phyloP scores from a whole-genome alignment of 2,113 vertebrate genomes.

The Lamprotornis superbus region DNA sequence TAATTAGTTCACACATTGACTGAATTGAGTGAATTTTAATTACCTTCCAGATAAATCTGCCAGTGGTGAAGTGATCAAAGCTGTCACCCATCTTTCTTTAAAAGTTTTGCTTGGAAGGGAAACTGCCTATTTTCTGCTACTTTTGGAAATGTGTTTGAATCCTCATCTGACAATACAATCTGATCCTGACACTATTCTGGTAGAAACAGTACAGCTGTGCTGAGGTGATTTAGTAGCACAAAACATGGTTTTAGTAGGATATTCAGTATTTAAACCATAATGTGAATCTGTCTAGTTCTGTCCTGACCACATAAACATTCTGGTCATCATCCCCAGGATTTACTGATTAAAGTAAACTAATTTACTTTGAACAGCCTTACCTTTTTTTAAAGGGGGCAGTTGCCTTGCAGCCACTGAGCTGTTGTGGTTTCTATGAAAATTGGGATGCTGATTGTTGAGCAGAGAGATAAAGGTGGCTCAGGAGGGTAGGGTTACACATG shows the following conservation, averaged over 20 bases:
- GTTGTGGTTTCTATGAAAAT: not conserved
- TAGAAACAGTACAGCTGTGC: not conserved
- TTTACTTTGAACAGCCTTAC: not conserved
- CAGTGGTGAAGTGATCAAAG: not conserved
- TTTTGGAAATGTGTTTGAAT: not conserved
- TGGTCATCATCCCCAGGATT: not conserved
- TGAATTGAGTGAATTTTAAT: conserved; percentile 51
- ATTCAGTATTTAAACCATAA: not conserved
- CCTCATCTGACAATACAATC: not conserved
- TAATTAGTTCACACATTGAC: conserved; percentile 28
- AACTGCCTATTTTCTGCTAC: not conserved
- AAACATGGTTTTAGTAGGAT: not conserved
- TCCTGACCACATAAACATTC: not conserved
- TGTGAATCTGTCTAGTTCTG: not conserved
- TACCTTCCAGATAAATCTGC: conserved; percentile 10
- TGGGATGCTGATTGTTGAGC: not conserved
- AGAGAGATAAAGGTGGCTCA: not conserved
- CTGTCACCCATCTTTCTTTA: not conserved
- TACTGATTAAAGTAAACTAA: not conserved
- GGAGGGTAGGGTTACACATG: not conserved
- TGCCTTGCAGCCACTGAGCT: not conserved
- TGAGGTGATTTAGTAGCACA: not conserved
- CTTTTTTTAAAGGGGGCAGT: not conserved
- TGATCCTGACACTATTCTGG: not conserved
- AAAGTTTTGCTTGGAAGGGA: not conserved